phyloP scores from a whole-genome alignment of 2,797 vertebrate genomes.

The Acanthornis magna region DNA sequence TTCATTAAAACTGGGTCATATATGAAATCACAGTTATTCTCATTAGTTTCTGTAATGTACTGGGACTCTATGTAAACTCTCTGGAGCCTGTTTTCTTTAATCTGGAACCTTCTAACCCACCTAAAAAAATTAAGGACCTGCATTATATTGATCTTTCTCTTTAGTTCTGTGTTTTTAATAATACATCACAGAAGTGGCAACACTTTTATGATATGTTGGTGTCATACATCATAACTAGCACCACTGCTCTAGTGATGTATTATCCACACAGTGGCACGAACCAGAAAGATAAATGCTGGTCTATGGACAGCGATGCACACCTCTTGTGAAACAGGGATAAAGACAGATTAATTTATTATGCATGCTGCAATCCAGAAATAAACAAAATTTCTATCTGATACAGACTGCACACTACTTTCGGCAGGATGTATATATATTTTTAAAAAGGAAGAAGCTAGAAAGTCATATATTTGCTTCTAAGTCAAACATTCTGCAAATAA shows the following conservation, averaged over 20 bases:
- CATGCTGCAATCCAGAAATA: background rate
- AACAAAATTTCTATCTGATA: background rate
- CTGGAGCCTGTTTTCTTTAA: background rate
- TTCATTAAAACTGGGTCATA: background rate
- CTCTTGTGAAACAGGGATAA: slow-evolving; percentile 1
- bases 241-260: slow-evolving; percentile 57
- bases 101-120: slow-evolving; percentile 7
- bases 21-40: background rate
- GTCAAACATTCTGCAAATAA: background rate
- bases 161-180: slow-evolving; percentile 58
- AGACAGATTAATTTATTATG: slow-evolving; percentile 40
- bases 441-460: background rate
- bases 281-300: slow-evolving; percentile 58
- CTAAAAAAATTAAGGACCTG: slow-evolving; percentile 25
- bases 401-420: background rate
- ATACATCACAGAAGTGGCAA: slow-evolving; percentile 62
- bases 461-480: background rate
- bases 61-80: background rate
- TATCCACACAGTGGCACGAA: slow-evolving; percentile 26
- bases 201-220: slow-evolving; percentile 59
- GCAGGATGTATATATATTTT: background rate
- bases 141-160: slow-evolving; percentile 54
- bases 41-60: background rate
- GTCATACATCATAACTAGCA: slow-evolving; percentile 61
- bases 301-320: background rate